Base-by-base conservation (phyloP, 2,113 vertebrate species). In the Sitta europaea region DNA sequence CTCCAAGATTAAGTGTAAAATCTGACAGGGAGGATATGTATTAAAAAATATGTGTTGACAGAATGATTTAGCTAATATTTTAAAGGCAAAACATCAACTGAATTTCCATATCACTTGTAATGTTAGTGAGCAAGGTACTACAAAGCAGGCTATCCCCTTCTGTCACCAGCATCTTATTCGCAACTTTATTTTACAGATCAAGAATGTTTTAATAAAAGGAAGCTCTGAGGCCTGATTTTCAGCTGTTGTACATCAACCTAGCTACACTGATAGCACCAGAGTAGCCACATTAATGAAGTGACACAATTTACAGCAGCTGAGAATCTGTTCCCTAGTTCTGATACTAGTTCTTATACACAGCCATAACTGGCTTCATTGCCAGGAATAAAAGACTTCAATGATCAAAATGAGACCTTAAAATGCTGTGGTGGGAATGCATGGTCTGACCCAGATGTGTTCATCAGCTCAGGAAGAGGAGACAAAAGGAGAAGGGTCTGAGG, bases 11-110 rank as follows among this genome's bases (percentile, higher is more conserved):
- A 97, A 96, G 95, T 91, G 88, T 86, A 90, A 95, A 96, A 97
- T 87, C 91, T 97, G 97, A 93, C 95, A 97, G 91, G 90, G 71
- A 95, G 91, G 92, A 97, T 94, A 93, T 76, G 97, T 90, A 96
- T 96, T 97, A 96, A 97, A 96, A 96, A 94, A 95, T 96, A 95
- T 31, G 94, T 95, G 94, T 97, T 97, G 96, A 97, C 96, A 97
- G 89, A 96, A 90, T 90, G 96, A 96, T 97, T 92, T 95, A 84
- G 92, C 83, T 97, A 97, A 96, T 97, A 97, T 90, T 96, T 97
- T 95, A 95, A 96, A 96, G 93, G 92, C 92, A 97, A 97, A 97
- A 96, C 57, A 97, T 93, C 91, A 87, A 88, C 94, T 86, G 68
- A 80, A 93, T 93, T 97, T 97, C 71, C 86, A 90, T 96, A 95